Evolutionary conservation across 2,113 vertebrate genomes (phyloP).

Genomic region (Vidua macroura): DNA sequence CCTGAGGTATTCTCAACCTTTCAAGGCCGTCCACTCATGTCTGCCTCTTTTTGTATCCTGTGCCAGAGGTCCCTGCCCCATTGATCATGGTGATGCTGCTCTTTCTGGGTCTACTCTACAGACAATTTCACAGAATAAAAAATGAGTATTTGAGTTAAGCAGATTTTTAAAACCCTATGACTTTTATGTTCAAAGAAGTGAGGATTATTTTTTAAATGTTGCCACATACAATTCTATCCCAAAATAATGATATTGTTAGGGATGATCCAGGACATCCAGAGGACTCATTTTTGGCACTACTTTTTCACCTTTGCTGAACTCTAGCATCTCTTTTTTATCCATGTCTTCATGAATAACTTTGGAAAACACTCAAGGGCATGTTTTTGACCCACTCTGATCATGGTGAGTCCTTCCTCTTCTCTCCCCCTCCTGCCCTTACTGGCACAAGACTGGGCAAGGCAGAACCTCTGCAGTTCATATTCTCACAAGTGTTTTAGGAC

Average conservation of each 20-base stretch:
- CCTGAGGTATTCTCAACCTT: not conserved
- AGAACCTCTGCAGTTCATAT: not conserved
- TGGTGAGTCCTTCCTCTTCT: not conserved
- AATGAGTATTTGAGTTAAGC: not conserved
- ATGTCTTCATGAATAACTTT: not conserved
- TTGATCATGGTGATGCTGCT: not conserved
- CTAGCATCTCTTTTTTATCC: not conserved
- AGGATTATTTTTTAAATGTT: not conserved
- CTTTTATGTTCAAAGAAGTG: not conserved
- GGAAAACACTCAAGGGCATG: not conserved
- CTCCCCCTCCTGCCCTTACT: not conserved
- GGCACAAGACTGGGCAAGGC: not conserved
- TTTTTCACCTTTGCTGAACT: not conserved
- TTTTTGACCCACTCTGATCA: not conserved
- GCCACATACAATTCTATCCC: not conserved
- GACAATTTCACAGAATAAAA: not conserved
- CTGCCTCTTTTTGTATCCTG: not conserved
- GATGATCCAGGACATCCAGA: not conserved
- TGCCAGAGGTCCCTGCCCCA: not conserved
- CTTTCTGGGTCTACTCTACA: not conserved
- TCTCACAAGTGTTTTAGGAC: not conserved
- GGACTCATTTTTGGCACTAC: not conserved
- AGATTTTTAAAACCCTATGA: not conserved
- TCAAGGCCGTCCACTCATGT: not conserved
- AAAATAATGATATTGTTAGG: not conserved